Conservation (phyloP, 2,113 vertebrate species). For the Telmatochromis sp. region DNA sequence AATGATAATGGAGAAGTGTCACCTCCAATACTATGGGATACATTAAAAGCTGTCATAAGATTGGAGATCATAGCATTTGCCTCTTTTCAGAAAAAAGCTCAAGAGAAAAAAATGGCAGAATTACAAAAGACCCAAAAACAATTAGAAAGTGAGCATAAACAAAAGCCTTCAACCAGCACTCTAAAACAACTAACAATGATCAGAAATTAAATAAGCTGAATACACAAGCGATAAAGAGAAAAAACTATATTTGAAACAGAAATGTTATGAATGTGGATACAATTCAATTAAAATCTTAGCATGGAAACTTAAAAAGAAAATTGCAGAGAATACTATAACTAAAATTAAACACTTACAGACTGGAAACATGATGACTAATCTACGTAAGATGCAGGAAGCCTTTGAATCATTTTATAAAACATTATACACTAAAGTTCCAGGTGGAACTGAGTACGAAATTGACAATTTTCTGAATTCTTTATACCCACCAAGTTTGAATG, state of each 20-base stretch:
- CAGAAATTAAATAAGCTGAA: too few relatives aligned
- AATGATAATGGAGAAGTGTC: neutral
- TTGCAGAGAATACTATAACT: neutral
- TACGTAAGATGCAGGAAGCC: neutral
- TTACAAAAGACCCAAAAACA: neutral
- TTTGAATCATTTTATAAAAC: neutral
- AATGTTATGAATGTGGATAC: neutral
- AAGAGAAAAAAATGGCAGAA: neutral
- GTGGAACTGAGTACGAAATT: neutral
- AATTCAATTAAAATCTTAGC: neutral
- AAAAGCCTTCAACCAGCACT: too few relatives aligned
- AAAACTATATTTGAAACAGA: neutral
- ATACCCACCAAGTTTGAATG: neutral
- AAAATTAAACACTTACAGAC: neutral
- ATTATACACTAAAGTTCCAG: neutral
- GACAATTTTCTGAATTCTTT: neutral
- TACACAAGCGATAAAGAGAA: too few relatives aligned
- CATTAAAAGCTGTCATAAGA: neutral
- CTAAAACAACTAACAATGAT: too few relatives aligned
- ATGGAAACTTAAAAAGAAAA: neutral
- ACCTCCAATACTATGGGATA: neutral
- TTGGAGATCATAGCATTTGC: accelerated
- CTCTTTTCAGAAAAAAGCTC: neutral
- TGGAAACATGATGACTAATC: neutral
- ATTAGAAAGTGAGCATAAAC: too few relatives aligned